Conservation (phyloP, 2,797 vertebrate species). For the Enteromius argenteus region DNA sequence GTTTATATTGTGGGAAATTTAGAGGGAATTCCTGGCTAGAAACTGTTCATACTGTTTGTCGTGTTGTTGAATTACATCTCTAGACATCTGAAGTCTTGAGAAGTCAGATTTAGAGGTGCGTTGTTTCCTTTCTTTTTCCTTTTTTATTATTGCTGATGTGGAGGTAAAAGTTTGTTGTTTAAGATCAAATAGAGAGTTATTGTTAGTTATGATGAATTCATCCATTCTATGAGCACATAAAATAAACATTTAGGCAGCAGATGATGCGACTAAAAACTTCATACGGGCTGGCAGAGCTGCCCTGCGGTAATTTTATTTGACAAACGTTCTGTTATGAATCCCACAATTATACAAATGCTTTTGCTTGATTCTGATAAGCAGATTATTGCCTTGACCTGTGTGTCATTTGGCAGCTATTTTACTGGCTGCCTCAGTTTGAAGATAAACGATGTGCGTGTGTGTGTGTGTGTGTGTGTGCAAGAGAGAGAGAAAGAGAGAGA, state of each 20-base stretch:
- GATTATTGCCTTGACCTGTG: slow-evolving; percentile 54
- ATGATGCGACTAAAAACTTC: slow-evolving; percentile 18
- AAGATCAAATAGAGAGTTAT: neutral
- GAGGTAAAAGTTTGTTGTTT: neutral
- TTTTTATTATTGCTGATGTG: neutral
- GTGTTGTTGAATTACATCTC: neutral
- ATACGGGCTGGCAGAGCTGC: neutral
- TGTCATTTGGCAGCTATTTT: slow-evolving; percentile 50
- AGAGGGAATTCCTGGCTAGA: neutral
- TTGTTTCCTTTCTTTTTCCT: neutral
- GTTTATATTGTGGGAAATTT: neutral
- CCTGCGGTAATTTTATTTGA: slow-evolving; percentile 29
- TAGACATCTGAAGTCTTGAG: neutral
- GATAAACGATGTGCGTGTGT: slow-evolving; percentile 8
- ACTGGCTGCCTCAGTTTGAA: slow-evolving; percentile 39
- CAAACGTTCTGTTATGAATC: slow-evolving; percentile 47
- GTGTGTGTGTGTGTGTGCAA: neutral
- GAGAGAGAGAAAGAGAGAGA: neutral
- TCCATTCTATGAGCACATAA: neutral
- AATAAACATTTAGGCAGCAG: neutral
- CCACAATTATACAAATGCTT: slow-evolving; percentile 53
- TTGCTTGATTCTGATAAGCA: slow-evolving; percentile 54
- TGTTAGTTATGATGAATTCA: neutral
- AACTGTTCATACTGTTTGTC: neutral
- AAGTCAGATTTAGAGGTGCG: neutral